Evolutionary conservation across 2,113 vertebrate species (phyloP).

Genomic region (Sialia sialis): DNA sequence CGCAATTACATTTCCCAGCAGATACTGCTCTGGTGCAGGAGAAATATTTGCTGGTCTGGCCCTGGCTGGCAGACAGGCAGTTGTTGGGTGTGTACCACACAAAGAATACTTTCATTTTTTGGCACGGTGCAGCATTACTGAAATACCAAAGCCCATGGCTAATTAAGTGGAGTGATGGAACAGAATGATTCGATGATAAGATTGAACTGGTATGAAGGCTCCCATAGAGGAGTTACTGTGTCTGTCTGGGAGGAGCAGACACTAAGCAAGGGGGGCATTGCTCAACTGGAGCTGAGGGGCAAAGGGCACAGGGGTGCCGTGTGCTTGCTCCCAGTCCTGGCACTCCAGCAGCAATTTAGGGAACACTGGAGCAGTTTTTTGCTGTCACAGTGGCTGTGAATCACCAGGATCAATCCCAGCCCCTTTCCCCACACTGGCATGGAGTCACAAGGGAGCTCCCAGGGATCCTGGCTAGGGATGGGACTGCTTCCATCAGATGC

Average conservation of each 20-base stretch:
- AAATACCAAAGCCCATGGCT: conserved; percentile 56
- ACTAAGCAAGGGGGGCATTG: neutral
- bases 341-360: neutral
- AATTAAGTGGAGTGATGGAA: conserved; percentile 55
- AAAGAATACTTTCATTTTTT: conserved; percentile 62
- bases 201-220: conserved; percentile 41
- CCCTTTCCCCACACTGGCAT: neutral
- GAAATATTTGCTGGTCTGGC: neutral
- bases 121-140: conserved; percentile 43
- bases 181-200: conserved; percentile 45
- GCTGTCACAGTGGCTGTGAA: neutral
- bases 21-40: neutral
- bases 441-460: neutral
- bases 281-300: neutral
- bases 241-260: neutral
- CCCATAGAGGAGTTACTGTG: conserved; percentile 26
- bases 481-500: neutral
- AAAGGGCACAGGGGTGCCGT: neutral
- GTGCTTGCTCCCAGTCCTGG: neutral
- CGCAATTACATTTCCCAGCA: neutral
- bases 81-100: conserved; percentile 33
- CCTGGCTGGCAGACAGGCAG: conserved; percentile 20
- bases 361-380: neutral
- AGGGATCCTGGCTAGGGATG: neutral
- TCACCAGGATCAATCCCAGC: neutral